Conservation (phyloP, 2,797 vertebrate species). For the Lophotriccus pileatus region DNA sequence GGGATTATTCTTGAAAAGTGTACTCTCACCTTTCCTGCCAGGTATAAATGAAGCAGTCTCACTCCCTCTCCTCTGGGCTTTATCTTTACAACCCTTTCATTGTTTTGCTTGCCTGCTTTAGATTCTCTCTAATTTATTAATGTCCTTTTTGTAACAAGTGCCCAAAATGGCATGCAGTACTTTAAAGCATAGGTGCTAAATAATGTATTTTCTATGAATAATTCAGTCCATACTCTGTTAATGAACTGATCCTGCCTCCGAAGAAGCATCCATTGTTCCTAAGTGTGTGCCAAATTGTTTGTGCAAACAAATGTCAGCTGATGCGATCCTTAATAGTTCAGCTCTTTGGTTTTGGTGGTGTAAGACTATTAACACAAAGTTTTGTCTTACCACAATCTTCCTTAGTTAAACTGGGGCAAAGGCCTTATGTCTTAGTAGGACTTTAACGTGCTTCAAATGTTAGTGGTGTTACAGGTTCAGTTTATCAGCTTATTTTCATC, state of each 20-base stretch:
- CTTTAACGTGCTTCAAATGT: background rate
- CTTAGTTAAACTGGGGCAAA: background rate
- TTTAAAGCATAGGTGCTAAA: conserved; percentile 30
- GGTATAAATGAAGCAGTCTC: background rate
- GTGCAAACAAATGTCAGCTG: conserved; percentile 2
- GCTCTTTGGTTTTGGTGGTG: background rate
- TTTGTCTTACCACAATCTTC: background rate
- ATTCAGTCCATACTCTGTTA: conserved; percentile 1
- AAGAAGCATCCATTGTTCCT: background rate
- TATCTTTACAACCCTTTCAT: background rate
- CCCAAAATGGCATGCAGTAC: background rate
- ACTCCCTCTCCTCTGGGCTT: background rate
- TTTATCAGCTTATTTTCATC: background rate
- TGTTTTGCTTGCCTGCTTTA: conserved; percentile 26
- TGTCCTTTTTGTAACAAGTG: conserved; percentile 26
- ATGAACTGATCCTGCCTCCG: conserved; percentile 7
- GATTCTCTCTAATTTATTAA: conserved; percentile 41
- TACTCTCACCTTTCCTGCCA: conserved; percentile 4
- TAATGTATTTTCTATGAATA: conserved; percentile 60
- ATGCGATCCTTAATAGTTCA: background rate
- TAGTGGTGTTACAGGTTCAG: background rate
- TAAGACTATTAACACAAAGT: background rate
- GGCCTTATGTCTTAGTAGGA: background rate
- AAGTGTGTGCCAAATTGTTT: background rate
- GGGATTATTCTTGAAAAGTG: background rate